Base-by-base conservation (phyloP, 2,797 vertebrate species). In the Pelodytes ibericus region DNA sequence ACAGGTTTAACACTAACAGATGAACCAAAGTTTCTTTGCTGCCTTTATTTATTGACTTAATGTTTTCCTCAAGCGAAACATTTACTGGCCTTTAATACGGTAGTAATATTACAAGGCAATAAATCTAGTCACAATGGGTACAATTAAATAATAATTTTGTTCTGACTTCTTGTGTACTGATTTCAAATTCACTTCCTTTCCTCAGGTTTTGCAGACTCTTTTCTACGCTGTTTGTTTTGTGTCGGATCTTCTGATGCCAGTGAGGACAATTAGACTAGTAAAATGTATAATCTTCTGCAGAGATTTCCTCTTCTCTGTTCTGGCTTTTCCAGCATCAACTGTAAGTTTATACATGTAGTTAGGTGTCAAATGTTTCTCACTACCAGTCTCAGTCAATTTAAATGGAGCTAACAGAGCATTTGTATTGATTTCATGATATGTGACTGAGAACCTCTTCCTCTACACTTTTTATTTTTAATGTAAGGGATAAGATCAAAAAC, bases 241-340 rank as follows among this genome's bases (percentile, higher is more conserved):
- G 80, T 90, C 82, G 77, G 94, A 97, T 82, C 84, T 92, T 9
- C 89, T 95, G 65, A 83, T 84, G 58, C 84, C 87, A 87, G 83
- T 89, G 68, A 88, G 80, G 77, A 88, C 87, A 70, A 82, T 77
- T 72, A 83, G 81, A 85, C 77, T 83, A 72, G 81, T 88, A 74
- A 90, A 86, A 65, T 78, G 83, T 11, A 0, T 94, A 24, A 87
- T 82, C 39, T 88, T 87, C 84, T 91, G 86, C 80, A 94, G 93
- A 90, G 94, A 97, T 81, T 79, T 95, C 72, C 86, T 98, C 76
- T 97, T 97, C 85, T 86, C 93, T 33, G 89, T 94, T 2, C 85
- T 96, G 86, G 95, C 87, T 73, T 96, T 98, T 85, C 96, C 96
- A 6, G 18, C 93, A 6, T 92, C 95, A 81, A 86, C 84, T 81